These are phyloP conservation scores for Antrozous pallidus DNA, from an alignment of 2,797 vertebrate species.

Conservation along the genomic window DNA sequence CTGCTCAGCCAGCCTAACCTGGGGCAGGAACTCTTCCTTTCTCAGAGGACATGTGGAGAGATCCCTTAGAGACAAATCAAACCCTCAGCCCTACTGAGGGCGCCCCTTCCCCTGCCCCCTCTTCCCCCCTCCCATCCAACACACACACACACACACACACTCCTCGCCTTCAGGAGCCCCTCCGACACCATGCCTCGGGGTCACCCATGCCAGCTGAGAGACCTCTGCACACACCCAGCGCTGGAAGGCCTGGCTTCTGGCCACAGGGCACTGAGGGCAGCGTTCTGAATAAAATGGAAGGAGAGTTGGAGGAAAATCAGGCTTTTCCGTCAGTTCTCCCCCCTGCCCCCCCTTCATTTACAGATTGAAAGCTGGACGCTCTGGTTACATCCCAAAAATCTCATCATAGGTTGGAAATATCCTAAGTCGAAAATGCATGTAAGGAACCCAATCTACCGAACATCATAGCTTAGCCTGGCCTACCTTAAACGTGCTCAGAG, in stretches of 20 bases:
- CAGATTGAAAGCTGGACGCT: neutral
- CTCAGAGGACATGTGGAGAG: fast-evolving
- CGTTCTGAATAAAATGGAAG: conserved; percentile 1
- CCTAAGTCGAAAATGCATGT: no score
- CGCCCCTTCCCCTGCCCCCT: no score
- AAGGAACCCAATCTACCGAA: neutral
- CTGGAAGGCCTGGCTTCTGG: neutral
- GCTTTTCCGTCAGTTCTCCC: neutral
- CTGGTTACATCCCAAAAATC: neutral
- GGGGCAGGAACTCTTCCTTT: neutral
- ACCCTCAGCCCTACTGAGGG: no score
- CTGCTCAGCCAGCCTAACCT: neutral
- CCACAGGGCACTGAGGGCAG: neutral
- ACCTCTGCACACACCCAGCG: neutral
- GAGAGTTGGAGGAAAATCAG: neutral
- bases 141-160: neutral
- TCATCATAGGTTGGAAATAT: neutral
- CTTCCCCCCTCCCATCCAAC: no score
- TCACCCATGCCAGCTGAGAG: neutral
- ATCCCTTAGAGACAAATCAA: neutral
- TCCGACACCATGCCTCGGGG: neutral
- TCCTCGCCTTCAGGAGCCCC: neutral
- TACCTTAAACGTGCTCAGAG: neutral
- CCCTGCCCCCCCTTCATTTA: neutral
- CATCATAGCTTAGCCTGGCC: neutral